A percentile compares a stretch with the other conserved stretches of the same genome.
Evolutionary conservation across 2,113 vertebrate species (phyloP).

Genomic region (Peromyscus leucopus): DNA sequence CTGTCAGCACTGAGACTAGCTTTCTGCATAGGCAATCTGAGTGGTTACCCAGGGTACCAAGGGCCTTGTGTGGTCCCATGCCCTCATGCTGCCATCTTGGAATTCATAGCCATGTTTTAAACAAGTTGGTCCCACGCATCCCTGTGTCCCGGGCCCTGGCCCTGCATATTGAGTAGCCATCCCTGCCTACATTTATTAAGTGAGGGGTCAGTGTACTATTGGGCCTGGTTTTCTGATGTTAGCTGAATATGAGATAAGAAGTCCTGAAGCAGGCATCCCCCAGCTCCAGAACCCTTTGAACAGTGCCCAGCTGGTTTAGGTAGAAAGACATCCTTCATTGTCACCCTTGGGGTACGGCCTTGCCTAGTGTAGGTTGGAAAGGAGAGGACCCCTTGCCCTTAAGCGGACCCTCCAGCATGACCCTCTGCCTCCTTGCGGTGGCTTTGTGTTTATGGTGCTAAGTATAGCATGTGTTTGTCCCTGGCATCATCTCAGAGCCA

Average conservation of each 20-base stretch:
- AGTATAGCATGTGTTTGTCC: background rate
- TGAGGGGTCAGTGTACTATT: background rate
- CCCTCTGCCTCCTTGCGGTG: background rate
- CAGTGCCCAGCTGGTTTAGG: background rate
- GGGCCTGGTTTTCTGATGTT: background rate
- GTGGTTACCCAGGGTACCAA: rapidly evolving
- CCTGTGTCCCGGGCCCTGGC: background rate
- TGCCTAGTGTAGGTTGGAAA: background rate
- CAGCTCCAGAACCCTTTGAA: background rate
- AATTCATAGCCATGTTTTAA: background rate
- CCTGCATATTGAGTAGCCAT: background rate
- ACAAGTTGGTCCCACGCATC: background rate
- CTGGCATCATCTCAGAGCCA: slow-evolving; percentile 60
- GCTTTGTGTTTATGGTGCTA: background rate
- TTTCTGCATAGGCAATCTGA: rapidly evolving
- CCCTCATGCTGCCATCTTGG: background rate
- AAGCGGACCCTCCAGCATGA: background rate
- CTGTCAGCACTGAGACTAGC: background rate
- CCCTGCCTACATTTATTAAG: rapidly evolving
- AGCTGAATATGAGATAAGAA: background rate
- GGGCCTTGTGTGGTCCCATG: rapidly evolving
- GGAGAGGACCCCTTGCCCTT: background rate
- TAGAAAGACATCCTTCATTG: background rate
- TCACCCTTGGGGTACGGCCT: background rate
- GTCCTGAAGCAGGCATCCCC: background rate